Evolutionary conservation across 2,888 invertebrate genomes (phyloP), one percentile per base, ranked within the genome.

Genomic region (Drosophila fungiperda): DNA sequence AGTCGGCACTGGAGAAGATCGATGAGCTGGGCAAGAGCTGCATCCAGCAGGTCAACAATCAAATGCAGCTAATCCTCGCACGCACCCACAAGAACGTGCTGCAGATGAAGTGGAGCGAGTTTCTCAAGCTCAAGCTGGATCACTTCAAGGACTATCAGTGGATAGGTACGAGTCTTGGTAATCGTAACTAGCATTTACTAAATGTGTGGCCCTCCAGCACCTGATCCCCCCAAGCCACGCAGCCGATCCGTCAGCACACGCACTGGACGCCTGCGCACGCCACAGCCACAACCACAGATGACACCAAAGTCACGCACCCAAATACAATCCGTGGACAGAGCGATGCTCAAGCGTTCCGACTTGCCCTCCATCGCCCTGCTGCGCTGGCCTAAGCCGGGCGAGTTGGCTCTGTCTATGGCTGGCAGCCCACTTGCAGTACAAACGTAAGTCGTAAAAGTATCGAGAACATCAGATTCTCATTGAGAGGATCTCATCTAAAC

Each of bases 321-420:
- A 3, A 32, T 40, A 2, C 53, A 65, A n/a, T 65, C 67, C 8
- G 38, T 65, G 17, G 67, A 67, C 29, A 65, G 66, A 0, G 53
- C 35, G 0, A 3, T 7, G 45, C 11, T 6, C 12, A 48, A n/a
- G 5, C 32, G 32, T 15, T 20, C 9, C 38, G 5, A 38, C 0
- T 3, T 26, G 17, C 88, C 91, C 17, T 90, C 93, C 38, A 78
- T 93, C 61, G 90, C 92, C 1, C 83, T 93, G 60, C 76, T 93
- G 45, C 91, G 93, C 35, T 93, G 93, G 82, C 92, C 93, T 5
- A 92, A 92, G 57, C 90, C 92, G 3, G 93, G 93, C 23, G 93
- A 93, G 82, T 78, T 91, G 58, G 91, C 92, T 1, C 89, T 93
- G 32, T 93, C 93, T 23, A 83, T 91, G 52, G 90, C 82, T 42